Conservation (phyloP, 1,140 invertebrate species). For the Drosophila rufa region DNA sequence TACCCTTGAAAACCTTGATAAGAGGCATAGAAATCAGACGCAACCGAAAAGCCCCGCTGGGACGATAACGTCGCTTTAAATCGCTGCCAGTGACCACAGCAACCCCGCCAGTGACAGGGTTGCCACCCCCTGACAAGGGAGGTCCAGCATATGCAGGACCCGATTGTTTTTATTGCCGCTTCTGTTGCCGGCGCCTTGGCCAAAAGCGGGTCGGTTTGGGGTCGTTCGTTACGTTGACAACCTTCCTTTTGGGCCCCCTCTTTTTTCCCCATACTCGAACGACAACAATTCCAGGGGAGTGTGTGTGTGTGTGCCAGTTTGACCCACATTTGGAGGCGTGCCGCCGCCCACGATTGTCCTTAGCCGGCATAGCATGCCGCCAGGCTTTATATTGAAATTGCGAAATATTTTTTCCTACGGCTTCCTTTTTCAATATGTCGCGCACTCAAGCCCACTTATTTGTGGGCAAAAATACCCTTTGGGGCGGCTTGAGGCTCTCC, state of each 20-base stretch:
- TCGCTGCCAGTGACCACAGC: conserved; percentile 43
- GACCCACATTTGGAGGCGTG: conserved; percentile 77
- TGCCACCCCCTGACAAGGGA: conserved; percentile 9
- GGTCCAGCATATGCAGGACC: conserved; percentile 42
- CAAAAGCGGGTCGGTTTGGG: conserved; percentile 54
- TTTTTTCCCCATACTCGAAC: not conserved
- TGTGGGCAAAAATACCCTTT: conserved; percentile 25
- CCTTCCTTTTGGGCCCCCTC: conserved; percentile 16
- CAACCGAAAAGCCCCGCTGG: conserved; percentile 14
- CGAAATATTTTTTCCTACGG: conserved; percentile 48
- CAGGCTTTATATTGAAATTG: conserved; percentile 78
- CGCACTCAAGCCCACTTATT: conserved; percentile 28
- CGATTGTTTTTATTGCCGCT: conserved; percentile 43
- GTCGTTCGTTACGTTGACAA: conserved; percentile 81
- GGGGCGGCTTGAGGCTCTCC: not conserved
- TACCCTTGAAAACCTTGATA: not conserved
- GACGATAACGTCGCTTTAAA: conserved; percentile 59
- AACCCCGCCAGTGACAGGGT: conserved; percentile 20
- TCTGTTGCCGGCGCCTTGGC: conserved; percentile 63
- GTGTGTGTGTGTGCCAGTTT: conserved; percentile 45
- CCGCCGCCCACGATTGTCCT: conserved; percentile 51
- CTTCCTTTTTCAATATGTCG: conserved; percentile 64
- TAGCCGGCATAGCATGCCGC: conserved; percentile 50
- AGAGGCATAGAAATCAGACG: conserved; percentile 9
- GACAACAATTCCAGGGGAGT: conserved; percentile 49